phyloP scores from a whole-genome alignment of 2,113 vertebrate species.

The Protobothrops mucrosquamatus region DNA sequence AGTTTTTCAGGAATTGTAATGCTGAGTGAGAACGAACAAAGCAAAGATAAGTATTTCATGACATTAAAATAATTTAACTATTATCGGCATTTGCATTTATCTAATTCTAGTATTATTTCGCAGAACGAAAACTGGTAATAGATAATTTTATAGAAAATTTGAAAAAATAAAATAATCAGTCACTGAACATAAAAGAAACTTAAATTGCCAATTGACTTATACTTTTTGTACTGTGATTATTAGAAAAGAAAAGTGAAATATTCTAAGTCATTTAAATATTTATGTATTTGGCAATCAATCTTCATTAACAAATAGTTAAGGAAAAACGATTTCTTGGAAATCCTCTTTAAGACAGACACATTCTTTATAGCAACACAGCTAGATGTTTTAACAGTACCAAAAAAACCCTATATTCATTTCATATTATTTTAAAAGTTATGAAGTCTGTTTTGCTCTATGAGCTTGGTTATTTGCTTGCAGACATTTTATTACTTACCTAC shows the following conservation, averaged over 20 bases:
- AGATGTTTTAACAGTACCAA: conserved; percentile 28
- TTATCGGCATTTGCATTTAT: not conserved
- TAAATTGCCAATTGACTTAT: not conserved
- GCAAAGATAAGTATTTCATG: not conserved
- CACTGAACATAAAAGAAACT: not conserved
- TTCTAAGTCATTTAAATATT: not conserved
- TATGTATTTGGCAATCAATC: not conserved
- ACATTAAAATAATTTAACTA: not conserved
- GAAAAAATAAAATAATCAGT: not conserved
- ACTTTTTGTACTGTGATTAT: not conserved
- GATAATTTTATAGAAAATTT: not conserved
- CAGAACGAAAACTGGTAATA: not conserved
- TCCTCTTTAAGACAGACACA: not conserved
- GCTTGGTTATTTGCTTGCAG: no score
- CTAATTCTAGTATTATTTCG: not conserved
- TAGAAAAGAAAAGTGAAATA: not conserved
- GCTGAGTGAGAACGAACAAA: conserved; percentile 63
- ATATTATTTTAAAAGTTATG: not conserved
- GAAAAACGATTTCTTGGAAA: not conserved
- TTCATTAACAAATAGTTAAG: not conserved
- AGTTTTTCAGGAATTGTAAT: conserved; percentile 90
- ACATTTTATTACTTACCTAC: no score
- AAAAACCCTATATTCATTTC: conserved; percentile 37
- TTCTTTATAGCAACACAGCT: not conserved
- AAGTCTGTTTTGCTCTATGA: no score